Evolutionary conservation across 2,888 invertebrate species (phyloP).

Genomic region (Pollenia labialis): DNA sequence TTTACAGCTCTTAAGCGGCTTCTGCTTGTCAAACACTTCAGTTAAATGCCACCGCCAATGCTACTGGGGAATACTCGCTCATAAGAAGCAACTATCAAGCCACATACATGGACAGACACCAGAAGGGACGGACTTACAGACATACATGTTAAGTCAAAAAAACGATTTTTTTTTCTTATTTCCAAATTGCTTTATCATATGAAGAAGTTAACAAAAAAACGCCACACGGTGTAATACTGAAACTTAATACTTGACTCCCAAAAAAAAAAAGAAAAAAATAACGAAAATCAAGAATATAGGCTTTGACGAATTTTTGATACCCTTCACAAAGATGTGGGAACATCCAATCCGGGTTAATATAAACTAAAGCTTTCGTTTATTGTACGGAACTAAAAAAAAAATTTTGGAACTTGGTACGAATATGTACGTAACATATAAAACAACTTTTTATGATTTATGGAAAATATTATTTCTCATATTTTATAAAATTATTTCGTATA

Average conservation of each 20-base stretch:
- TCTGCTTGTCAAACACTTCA: conserved; percentile 79
- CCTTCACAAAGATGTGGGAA: too few relatives aligned
- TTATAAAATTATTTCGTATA: too few relatives aligned
- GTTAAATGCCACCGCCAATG: conserved; percentile 68
- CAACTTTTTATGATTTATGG: too few relatives aligned
- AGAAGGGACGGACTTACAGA: conserved; percentile 21
- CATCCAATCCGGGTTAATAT: too few relatives aligned
- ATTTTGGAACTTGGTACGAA: too few relatives aligned
- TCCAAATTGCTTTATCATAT: not conserved
- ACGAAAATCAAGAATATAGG: not conserved
- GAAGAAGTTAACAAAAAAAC: conserved; percentile 22
- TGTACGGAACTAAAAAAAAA: too few relatives aligned
- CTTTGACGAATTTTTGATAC: too few relatives aligned
- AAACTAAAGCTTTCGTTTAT: too few relatives aligned
- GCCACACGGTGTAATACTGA: conserved; percentile 62
- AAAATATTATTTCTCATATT: too few relatives aligned
- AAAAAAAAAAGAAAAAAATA: conserved; percentile 36
- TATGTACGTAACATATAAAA: too few relatives aligned
- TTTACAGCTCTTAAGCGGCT: conserved; percentile 79
- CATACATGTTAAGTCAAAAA: conserved; percentile 33
- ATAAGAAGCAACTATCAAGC: conserved; percentile 12
- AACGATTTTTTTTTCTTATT: conserved; percentile 23
- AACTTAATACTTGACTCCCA: conserved; percentile 66
- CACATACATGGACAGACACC: not conserved
- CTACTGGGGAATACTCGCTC: conserved; percentile 7